Base-by-base conservation (phyloP, 2,888 invertebrate species). In the Dynastes maya region DNA sequence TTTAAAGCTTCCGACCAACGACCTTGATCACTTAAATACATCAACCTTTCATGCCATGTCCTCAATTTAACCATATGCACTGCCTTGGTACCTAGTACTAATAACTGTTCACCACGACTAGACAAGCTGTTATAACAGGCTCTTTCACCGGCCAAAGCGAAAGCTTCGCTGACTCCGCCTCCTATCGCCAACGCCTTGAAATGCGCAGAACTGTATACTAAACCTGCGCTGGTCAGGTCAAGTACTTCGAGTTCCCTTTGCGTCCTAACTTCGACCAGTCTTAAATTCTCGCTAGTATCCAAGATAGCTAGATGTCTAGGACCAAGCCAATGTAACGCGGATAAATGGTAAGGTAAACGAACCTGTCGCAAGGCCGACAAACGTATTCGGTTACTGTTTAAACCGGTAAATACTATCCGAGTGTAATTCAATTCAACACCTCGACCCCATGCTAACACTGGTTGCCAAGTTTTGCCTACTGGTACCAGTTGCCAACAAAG, bases 171-270 rank as follows among this genome's bases (percentile, higher is more conserved):
- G 80, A 95, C 99, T 86, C 97, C 97, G 0, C 98, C 98, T 5
- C 99, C 99, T 0, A 98, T 98, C 80, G 98, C 97, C 58, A 98
- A 90, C 0, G 96, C 98, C 90, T 97, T 93, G 86, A 95, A 96
- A 88, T 95, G 96, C 63, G 96, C 95, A 49, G 96, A 96, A 64
- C 95, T 94, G 85, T 97, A 97, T 0, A 97, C 95, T 58, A 97
- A 91, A 58, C 95, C 94, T 16, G 96, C 94, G 85, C 92, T 92
- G 49, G 94, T 94, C 82, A 97, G 91, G 87, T 97, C 97, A 81
- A 96, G 89, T 32, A 94, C 91, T 89, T 97, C 96, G 27, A 96
- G 90, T 88, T 97, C 97, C 83, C 96, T 95, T 85, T 97, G 96
- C 0, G 94, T 93, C 80, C 97, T 92, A 1, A 98, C 97, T 86